Evolutionary conservation across 2,888 invertebrate genomes (phyloP), one percentile per base, ranked within the genome.

Genomic region (Cephus spinipes): DNA sequence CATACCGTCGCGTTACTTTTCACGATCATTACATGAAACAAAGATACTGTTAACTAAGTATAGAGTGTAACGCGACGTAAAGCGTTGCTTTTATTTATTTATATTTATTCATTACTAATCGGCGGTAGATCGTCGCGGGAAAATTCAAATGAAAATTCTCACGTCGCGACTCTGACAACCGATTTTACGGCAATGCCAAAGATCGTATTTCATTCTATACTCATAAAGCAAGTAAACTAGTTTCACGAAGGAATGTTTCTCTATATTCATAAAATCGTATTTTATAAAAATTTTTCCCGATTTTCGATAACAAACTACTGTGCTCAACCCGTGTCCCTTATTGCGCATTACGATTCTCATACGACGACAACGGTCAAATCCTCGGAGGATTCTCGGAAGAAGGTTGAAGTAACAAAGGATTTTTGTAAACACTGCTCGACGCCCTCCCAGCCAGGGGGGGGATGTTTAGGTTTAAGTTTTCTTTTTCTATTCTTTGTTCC

Each of bases 41-140:
- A 9, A 55, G 23, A 2, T 15, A 23, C 23, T 23, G 23, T 23
- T 55, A 55, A 55, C 23, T 2, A 15, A 55, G 55, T 55, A 55
- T 33, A 33, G 31, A 71, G 31, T 9, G 33, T 32, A 69, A 34
- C 55, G 68, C 33, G 77, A 77, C 74, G 73, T 76, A 35, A 77
- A 55, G 77, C 73, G 73, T 80, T 73, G 69, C 68, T 78, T 77
- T 77, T 73, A 75, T 80, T 76, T 79, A 32, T 80, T 79, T 75
- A 55, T 79, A 75, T 79, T 77, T 79, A 77, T 77, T 80, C 55
- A 34, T 75, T 73, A 74, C 33, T 69, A 30, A 32, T 33, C 30
- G 71, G 33, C 71, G 71, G 6, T 2, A 12, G 30, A 33, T 30
- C 23, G 30, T 71, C 15, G 55, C 55, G 55, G 55, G 55, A 55